Conservation (phyloP, 2,888 invertebrate species). For the Eupeodes luniger region DNA sequence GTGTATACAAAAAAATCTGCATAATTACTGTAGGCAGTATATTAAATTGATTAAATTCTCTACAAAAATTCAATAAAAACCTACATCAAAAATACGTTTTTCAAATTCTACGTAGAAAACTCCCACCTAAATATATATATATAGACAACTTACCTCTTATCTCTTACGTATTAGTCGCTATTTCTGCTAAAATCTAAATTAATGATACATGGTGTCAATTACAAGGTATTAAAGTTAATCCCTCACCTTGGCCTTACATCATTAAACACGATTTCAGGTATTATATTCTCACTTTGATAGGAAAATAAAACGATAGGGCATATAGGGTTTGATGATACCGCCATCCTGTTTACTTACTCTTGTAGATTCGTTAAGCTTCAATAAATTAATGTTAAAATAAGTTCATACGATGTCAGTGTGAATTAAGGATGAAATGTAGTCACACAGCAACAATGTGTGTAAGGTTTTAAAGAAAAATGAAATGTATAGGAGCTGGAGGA, state of each 20-base stretch:
- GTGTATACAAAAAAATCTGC: too few species aligned
- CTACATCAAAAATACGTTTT: too few species aligned
- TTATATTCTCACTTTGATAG: slow-evolving; percentile 55
- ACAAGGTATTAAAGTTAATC: slow-evolving; percentile 68
- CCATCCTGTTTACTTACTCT: slow-evolving; percentile 27
- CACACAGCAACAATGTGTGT: neutral
- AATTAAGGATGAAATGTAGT: slow-evolving; percentile 43
- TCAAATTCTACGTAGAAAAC: neutral
- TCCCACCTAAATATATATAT: too few species aligned
- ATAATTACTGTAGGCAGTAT: too few species aligned
- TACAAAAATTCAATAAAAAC: too few species aligned
- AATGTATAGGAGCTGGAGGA: neutral
- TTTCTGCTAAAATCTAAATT: slow-evolving; percentile 56
- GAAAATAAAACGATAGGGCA: slow-evolving; percentile 2
- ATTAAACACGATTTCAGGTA: slow-evolving; percentile 73
- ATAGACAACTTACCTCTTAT: neutral
- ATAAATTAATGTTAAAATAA: slow-evolving; percentile 67
- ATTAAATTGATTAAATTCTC: too few species aligned
- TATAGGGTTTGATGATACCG: too few species aligned
- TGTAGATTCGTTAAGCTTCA: slow-evolving; percentile 57
- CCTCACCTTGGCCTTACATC: slow-evolving; percentile 72
- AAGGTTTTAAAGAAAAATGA: slow-evolving; percentile 17
- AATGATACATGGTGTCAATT: slow-evolving; percentile 72
- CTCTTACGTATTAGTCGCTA: neutral
- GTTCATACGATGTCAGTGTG: slow-evolving; percentile 31